Conservation (phyloP, 2,113 vertebrate genomes). For the Plotosus lineatus region DNA sequence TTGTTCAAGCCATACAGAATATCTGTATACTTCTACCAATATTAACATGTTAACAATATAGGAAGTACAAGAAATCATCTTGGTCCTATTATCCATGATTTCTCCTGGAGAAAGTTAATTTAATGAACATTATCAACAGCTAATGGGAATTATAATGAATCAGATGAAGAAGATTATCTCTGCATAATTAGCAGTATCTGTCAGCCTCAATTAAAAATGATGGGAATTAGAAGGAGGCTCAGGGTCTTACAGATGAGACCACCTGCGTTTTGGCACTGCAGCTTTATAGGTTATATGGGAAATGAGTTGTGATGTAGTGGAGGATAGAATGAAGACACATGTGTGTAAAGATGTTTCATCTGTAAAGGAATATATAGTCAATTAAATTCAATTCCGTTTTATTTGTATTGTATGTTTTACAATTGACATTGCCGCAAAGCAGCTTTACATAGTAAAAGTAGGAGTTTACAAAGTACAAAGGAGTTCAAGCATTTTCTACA, state of each 20-base stretch:
- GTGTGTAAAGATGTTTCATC: conserved; percentile 24
- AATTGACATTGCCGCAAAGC: too few relatives aligned
- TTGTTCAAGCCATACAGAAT: neutral
- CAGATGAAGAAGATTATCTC: conserved; percentile 81
- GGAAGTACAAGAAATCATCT: conserved; percentile 42
- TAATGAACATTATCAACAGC: conserved; percentile 78
- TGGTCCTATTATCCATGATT: conserved; percentile 70
- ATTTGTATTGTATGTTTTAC: too few relatives aligned
- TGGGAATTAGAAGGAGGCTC: conserved; percentile 70
- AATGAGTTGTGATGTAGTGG: neutral
- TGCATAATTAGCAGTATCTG: conserved; percentile 78
- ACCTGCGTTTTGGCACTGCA: conserved; percentile 58
- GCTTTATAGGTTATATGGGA: conserved; percentile 49
- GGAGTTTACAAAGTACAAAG: too few relatives aligned
- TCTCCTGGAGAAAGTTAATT: conserved; percentile 78
- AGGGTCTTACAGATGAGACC: conserved; percentile 55
- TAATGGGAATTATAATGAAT: conserved; percentile 83
- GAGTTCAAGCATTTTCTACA: too few relatives aligned
- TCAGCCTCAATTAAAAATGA: conserved; percentile 78
- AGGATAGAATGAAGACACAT: conserved; percentile 50
- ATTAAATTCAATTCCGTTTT: too few relatives aligned
- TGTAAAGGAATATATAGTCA: conserved; percentile 49
- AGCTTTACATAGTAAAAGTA: too few relatives aligned
- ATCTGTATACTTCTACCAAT: neutral
- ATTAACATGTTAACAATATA: conserved; percentile 20